Percentiles rank a stretch among this genome's conserved stretches.
phyloP scores from a whole-genome alignment of 2,888 invertebrate species.

The Archips xylosteana region DNA sequence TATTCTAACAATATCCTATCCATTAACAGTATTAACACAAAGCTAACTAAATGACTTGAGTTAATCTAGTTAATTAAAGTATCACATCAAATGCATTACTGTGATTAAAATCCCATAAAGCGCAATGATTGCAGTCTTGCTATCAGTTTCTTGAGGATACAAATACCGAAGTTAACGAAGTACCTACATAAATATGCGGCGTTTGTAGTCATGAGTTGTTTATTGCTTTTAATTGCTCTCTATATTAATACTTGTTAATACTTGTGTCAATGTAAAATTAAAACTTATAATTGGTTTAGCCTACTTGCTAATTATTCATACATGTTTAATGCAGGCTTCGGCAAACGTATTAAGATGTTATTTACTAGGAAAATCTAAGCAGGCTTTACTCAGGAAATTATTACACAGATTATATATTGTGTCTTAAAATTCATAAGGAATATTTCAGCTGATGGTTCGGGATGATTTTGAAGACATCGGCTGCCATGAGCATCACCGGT shows the following conservation, averaged over 20 bases:
- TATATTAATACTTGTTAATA: neutral
- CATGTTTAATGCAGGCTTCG: neutral
- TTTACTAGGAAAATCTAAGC: neutral
- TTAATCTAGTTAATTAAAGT: constrained; percentile 16
- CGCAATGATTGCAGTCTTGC: neutral
- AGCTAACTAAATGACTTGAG: constrained; percentile 15
- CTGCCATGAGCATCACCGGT: too few relatives aligned
- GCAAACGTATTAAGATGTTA: neutral
- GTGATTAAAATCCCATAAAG: neutral
- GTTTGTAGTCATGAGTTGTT: neutral
- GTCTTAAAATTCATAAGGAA: too few relatives aligned
- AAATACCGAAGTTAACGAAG: neutral
- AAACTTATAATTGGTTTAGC: neutral
- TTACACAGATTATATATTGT: neutral
- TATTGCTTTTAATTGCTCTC: neutral
- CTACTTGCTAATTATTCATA: neutral
- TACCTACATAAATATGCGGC: neutral
- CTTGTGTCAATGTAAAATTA: neutral
- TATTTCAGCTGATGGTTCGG: too few relatives aligned
- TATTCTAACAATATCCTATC: constrained; percentile 2
- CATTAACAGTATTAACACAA: constrained; percentile 8
- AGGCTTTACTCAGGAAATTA: neutral
- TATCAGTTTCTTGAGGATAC: neutral
- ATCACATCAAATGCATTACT: neutral
- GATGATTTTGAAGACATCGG: too few relatives aligned